Percentiles rank a stretch among this genome's conserved stretches.
Conservation (phyloP, 2,113 vertebrate species). For the Gavia stellata region DNA sequence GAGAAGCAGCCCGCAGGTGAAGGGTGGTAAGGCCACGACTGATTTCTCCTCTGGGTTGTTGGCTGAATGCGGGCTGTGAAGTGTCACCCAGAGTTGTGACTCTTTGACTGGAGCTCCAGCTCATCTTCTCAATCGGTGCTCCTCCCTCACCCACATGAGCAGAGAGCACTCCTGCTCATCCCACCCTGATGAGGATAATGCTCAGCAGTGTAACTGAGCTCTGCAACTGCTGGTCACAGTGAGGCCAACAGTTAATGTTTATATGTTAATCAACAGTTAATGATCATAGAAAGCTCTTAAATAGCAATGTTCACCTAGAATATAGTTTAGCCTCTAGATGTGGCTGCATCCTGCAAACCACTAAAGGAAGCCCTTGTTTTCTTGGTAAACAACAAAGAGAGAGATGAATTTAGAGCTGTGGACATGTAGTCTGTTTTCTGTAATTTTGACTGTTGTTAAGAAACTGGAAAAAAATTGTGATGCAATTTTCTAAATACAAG, state of each 20-base stretch:
- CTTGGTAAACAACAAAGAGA: background rate
- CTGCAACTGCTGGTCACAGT: background rate
- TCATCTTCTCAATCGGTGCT: background rate
- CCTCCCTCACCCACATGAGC: rapidly evolving
- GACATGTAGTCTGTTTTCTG: background rate
- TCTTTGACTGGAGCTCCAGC: background rate
- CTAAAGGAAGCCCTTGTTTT: background rate
- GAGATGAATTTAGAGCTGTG: background rate
- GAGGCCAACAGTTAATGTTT: too few relatives aligned
- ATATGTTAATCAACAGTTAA: too few relatives aligned
- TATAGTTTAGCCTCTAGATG: background rate
- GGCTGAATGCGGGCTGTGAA: background rate
- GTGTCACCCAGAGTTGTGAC: background rate
- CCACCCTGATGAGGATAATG: background rate
- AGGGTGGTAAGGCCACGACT: rapidly evolving
- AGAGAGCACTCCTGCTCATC: background rate
- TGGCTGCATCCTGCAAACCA: background rate
- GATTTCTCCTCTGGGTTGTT: background rate
- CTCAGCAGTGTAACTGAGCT: background rate
- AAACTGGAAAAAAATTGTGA: background rate
- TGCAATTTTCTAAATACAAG: background rate
- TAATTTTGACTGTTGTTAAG: background rate
- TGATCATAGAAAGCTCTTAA: background rate
- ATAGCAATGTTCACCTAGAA: background rate
- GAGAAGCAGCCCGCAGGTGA: background rate